A percentile compares a stretch with the other conserved stretches of the same genome.
phyloP scores from a whole-genome alignment of 2,113 vertebrate genomes.

The Pao palembangensis region DNA sequence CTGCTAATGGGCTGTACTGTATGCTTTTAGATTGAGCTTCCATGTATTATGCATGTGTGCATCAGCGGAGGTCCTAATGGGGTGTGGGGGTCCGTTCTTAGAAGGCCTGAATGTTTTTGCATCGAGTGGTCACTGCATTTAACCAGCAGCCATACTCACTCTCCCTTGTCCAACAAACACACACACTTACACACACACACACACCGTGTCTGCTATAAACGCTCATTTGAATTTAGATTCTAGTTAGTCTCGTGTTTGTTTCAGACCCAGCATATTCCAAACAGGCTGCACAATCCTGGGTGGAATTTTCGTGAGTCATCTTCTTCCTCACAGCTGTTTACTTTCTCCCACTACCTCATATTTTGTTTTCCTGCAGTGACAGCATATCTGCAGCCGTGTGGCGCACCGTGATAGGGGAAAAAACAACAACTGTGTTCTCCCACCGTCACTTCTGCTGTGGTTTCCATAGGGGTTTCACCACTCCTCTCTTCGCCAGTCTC shows the following conservation, averaged over 20 bases:
- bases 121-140: slow-evolving; percentile 61
- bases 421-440: not conserved
- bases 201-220: not conserved
- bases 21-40: slow-evolving; percentile 67
- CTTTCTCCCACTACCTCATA: slow-evolving; percentile 25
- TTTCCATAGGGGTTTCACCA: slow-evolving; percentile 18
- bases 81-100: slow-evolving; percentile 65
- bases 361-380: slow-evolving; percentile 27
- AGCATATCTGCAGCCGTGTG: slow-evolving; percentile 24
- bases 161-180: not conserved
- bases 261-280: slow-evolving; percentile 24
- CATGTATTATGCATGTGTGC: slow-evolving; percentile 76
- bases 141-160: slow-evolving; percentile 33
- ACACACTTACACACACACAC: not conserved
- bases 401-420: slow-evolving; percentile 16
- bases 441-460: not conserved
- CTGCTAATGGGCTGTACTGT: slow-evolving; percentile 67
- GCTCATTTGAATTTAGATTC: slow-evolving; percentile 19
- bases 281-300: slow-evolving; percentile 17
- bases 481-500: not conserved
- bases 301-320: slow-evolving; percentile 45
- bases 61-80: slow-evolving; percentile 70
- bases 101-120: slow-evolving; percentile 61
- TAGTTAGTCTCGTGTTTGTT: slow-evolving; percentile 2
- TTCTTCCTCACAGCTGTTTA: slow-evolving; percentile 37